phyloP scores from a whole-genome alignment of 2,113 vertebrate species.

The Madoqua kirkii region DNA sequence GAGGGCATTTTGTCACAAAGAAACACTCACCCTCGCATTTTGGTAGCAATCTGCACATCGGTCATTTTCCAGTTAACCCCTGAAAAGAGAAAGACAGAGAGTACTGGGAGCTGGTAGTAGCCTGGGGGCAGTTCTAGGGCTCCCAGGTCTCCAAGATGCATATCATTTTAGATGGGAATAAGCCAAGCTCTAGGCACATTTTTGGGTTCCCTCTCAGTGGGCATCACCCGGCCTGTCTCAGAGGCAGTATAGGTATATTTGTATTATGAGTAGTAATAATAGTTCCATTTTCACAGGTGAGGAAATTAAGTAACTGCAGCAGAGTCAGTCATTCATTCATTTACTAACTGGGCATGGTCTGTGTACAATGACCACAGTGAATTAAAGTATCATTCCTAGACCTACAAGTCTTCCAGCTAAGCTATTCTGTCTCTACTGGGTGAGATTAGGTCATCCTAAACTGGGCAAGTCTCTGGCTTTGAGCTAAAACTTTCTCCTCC shows the following conservation, averaged over 20 bases:
- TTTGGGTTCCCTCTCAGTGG: neutral
- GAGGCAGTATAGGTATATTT: neutral
- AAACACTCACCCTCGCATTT: conserved; percentile 86
- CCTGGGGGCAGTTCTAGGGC: neutral
- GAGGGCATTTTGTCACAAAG: neutral
- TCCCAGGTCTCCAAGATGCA: neutral
- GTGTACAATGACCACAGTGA: neutral
- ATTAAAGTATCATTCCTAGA: neutral
- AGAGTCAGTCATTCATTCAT: neutral
- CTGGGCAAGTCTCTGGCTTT: neutral
- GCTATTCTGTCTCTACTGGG: neutral
- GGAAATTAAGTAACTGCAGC: neutral
- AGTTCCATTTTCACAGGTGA: neutral
- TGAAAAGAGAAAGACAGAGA: conserved; percentile 72
- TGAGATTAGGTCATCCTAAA: neutral
- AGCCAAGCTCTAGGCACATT: neutral
- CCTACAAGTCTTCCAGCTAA: neutral
- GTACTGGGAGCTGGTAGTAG: neutral
- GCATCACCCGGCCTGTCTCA: neutral
- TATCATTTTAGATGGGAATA: neutral
- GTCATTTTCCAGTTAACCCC: conserved; percentile 94
- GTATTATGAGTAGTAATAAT: neutral
- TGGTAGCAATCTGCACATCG: conserved; percentile 91
- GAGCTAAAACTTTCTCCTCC: neutral
- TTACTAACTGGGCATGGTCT: neutral